These are phyloP conservation scores for Semnornis frantzii DNA, from an alignment of 2,113 vertebrate genomes.

Conservation along the genomic window DNA sequence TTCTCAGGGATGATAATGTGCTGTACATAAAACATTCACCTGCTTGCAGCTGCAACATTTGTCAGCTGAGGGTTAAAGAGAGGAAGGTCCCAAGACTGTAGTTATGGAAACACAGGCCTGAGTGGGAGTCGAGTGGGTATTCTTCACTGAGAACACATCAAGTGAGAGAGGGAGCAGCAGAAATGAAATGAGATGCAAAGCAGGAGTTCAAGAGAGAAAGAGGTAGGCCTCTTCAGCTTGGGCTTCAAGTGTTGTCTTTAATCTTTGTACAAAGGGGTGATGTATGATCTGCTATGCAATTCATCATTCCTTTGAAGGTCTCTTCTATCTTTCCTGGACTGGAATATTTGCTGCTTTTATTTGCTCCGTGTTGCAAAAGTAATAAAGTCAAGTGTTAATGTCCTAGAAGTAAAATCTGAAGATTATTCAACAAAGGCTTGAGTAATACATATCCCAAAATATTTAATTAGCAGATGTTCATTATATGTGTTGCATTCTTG, in stretches of 20 bases:
- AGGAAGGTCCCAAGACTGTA: not conserved
- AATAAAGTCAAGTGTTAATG: not conserved
- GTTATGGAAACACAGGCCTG: not conserved
- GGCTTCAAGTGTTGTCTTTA: not conserved
- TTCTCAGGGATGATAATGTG: not conserved
- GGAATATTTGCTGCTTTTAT: not conserved
- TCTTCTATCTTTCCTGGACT: not conserved
- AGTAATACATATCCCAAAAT: slow-evolving; percentile 50
- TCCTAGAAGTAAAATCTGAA: not conserved
- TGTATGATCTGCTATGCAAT: not conserved
- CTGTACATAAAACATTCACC: not conserved
- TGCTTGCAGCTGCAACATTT: not conserved
- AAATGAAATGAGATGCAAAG: not conserved
- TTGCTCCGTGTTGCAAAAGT: not conserved
- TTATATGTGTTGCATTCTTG: not conserved
- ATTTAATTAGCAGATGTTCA: slow-evolving; percentile 44
- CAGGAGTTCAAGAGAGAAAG: not conserved
- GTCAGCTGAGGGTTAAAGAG: not conserved
- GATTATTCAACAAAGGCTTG: not conserved
- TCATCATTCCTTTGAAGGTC: not conserved
- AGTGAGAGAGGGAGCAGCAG: not conserved
- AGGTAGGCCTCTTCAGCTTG: not conserved
- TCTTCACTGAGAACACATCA: not conserved
- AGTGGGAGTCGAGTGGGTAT: not conserved
- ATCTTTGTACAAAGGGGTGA: not conserved